These are phyloP conservation scores for Thalpophila matura DNA, from an alignment of 2,888 invertebrate genomes.

Conservation along the genomic window DNA sequence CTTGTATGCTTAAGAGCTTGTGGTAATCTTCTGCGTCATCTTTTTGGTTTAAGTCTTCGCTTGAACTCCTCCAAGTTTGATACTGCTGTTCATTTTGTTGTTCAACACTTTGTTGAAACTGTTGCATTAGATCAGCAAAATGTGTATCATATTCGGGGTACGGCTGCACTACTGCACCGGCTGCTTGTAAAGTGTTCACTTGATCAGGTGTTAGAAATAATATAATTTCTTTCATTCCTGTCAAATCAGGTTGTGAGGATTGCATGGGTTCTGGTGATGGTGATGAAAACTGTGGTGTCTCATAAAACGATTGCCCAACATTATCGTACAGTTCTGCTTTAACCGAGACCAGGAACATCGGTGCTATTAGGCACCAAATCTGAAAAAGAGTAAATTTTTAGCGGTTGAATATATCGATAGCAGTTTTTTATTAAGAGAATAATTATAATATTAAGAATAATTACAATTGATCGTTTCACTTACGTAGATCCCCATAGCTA, in stretches of 20 bases:
- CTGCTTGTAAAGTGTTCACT: constrained; percentile 75
- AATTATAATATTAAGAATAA: background rate
- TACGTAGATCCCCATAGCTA: constrained; percentile 75
- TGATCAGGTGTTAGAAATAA: constrained; percentile 82
- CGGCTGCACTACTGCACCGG: constrained; percentile 68
- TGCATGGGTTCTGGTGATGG: constrained; percentile 50
- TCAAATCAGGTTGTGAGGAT: constrained; percentile 48
- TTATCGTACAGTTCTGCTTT: constrained; percentile 68
- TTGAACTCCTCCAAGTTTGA: constrained; percentile 24
- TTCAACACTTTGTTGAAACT: constrained; percentile 34
- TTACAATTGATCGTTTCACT: constrained; percentile 54
- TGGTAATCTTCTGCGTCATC: constrained; percentile 46
- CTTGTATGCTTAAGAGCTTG: constrained; percentile 51
- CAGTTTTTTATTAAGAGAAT: too few relatives aligned
- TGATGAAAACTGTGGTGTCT: constrained; percentile 44
- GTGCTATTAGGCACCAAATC: constrained; percentile 69
- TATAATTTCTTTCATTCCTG: constrained; percentile 77
- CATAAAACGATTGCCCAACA: constrained; percentile 72
- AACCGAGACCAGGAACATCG: constrained; percentile 63
- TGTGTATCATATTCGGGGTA: constrained; percentile 57
- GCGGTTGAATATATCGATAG: background rate
- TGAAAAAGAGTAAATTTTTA: constrained; percentile 56
- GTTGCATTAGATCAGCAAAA: constrained; percentile 40
- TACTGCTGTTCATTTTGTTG: constrained; percentile 39
- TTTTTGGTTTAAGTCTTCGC: constrained; percentile 41